A percentile compares a stretch with the other conserved stretches of the same genome.
Conservation (phyloP, 1,140 invertebrate genomes). For the Thereuonema tuberculata region DNA sequence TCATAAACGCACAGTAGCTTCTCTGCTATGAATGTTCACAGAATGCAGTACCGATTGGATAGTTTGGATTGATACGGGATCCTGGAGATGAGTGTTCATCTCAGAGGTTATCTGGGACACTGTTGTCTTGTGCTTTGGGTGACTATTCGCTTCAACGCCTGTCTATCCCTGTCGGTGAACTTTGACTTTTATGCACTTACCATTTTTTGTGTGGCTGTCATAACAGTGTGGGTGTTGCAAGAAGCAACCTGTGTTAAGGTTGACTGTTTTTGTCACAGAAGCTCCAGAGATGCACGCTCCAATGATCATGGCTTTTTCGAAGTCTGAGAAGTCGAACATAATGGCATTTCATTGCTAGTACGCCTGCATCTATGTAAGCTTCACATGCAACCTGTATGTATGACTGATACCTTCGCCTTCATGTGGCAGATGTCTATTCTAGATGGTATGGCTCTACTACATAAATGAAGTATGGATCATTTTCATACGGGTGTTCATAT, state of each 20-base stretch:
- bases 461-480: neutral
- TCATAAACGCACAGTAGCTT: too few relatives aligned
- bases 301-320: slow-evolving; percentile 1
- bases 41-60: neutral
- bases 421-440: too few relatives aligned
- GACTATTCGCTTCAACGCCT: neutral
- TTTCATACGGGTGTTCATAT: neutral
- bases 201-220: neutral
- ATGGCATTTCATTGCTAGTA: neutral
- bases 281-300: neutral
- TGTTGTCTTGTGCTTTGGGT: too few relatives aligned
- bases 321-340: slow-evolving; percentile 1
- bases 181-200: neutral
- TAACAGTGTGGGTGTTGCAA: too few relatives aligned
- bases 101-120: too few relatives aligned
- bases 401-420: too few relatives aligned
- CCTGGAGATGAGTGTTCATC: neutral
- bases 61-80: neutral
- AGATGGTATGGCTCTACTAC: neutral
- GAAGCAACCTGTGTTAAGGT: too few relatives aligned
- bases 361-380: too few relatives aligned
- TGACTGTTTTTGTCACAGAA: neutral
- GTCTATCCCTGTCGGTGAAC: neutral
- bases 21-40: neutral
- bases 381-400: too few relatives aligned